Conservation (phyloP, 2,113 vertebrate species). For the Todiramphus chloris region DNA sequence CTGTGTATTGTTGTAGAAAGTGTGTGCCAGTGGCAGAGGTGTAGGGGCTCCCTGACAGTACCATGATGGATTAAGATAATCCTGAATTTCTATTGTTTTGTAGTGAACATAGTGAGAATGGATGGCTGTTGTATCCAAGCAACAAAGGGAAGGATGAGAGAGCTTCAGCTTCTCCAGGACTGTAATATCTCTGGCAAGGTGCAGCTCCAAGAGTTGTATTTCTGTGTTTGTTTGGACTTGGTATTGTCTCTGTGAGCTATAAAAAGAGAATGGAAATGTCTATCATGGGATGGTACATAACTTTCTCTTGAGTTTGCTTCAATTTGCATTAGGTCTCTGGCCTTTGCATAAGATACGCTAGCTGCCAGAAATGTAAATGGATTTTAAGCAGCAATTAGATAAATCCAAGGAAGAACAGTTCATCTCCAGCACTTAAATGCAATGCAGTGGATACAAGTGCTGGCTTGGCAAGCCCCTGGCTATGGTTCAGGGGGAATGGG, state of each 20-base stretch:
- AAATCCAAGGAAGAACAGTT: neutral
- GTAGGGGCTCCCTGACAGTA: slow-evolving; percentile 33
- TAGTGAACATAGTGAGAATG: slow-evolving; percentile 32
- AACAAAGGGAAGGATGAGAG: slow-evolving; percentile 31
- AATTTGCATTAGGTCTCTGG: neutral
- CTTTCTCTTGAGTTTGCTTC: neutral
- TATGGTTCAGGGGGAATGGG: fast-evolving
- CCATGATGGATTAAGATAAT: slow-evolving; percentile 66
- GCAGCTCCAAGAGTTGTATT: neutral
- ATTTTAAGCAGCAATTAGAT: neutral
- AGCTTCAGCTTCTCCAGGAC: neutral
- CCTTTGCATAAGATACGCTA: neutral
- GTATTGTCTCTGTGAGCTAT: neutral
- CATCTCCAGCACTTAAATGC: neutral
- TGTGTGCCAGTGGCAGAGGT: neutral
- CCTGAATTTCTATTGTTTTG: slow-evolving; percentile 59
- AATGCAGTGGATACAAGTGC: fast-evolving
- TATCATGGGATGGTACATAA: neutral
- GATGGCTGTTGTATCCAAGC: slow-evolving; percentile 45
- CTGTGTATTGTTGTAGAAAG: neutral
- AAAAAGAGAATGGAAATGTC: neutral
- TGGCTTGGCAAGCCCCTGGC: neutral
- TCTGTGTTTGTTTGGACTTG: neutral
- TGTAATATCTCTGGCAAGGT: neutral
- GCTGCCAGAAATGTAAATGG: neutral